A percentile compares a stretch with the other conserved stretches of the same genome.
These are phyloP conservation scores for Numenius arquata DNA, from an alignment of 2,113 vertebrate genomes.

Conservation along the genomic window DNA sequence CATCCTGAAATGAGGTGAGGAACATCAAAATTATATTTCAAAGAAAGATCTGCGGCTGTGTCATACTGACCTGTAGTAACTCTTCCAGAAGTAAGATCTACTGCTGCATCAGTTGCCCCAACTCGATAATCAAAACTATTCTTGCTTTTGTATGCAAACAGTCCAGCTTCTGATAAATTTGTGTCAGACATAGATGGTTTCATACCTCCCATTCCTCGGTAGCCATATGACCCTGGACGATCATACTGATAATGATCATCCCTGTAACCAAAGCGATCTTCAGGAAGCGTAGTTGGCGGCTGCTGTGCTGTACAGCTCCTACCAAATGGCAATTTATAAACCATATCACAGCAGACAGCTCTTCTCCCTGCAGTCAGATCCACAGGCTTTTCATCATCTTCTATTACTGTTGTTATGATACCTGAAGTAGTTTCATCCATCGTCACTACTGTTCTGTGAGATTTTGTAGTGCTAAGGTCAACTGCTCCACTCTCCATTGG, in stretches of 20 bases:
- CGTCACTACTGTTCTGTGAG: slow-evolving; percentile 85
- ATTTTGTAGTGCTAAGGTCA: slow-evolving; percentile 91
- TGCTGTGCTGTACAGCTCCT: slow-evolving; percentile 89
- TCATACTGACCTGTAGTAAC: slow-evolving; percentile 90
- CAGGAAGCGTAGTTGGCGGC: slow-evolving; percentile 84
- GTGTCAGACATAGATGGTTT: slow-evolving; percentile 90
- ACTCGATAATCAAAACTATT: slow-evolving; percentile 85
- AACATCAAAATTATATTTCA: slow-evolving; percentile 85
- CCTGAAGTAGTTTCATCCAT: slow-evolving; percentile 82
- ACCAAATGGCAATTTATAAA: slow-evolving; percentile 95
- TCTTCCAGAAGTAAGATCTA: slow-evolving; percentile 95
- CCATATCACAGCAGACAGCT: slow-evolving; percentile 94
- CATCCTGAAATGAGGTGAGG: slow-evolving; percentile 80
- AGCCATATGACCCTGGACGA: slow-evolving; percentile 77
- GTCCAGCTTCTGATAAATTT: slow-evolving; percentile 85
- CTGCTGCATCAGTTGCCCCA: slow-evolving; percentile 84
- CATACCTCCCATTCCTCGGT: slow-evolving; percentile 85
- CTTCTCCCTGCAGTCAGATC: slow-evolving; percentile 93
- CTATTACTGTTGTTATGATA: slow-evolving; percentile 86
- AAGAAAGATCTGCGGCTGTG: slow-evolving; percentile 80
- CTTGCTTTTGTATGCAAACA: slow-evolving; percentile 88
- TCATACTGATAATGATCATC: slow-evolving; percentile 90
- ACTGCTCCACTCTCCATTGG: slow-evolving; percentile 79
- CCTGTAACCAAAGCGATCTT: slow-evolving; percentile 86
- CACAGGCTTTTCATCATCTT: slow-evolving; percentile 92